Percentiles rank a stretch among this genome's conserved stretches.
Evolutionary conservation across 2,113 vertebrate genomes (phyloP).

Genomic region (Charina bottae): DNA sequence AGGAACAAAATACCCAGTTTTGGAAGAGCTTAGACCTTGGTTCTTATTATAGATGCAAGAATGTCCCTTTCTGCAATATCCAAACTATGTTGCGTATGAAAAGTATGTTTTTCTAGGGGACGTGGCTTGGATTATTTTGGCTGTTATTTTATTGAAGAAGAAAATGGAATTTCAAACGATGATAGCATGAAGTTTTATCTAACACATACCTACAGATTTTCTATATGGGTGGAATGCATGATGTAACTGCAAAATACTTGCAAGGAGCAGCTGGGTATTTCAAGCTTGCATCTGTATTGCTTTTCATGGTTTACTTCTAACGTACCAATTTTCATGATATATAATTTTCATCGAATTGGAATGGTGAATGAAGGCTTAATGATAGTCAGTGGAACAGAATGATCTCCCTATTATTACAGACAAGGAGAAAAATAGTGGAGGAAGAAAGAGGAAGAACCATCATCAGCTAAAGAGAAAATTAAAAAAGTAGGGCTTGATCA

Average conservation of each 20-base stretch:
- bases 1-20: neutral
- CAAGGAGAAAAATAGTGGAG: neutral
- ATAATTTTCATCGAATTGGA: conserved; percentile 54
- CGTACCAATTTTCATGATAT: conserved; percentile 43
- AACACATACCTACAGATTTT: neutral
- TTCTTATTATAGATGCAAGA: neutral
- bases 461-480: neutral
- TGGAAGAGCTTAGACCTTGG: neutral
- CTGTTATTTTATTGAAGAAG: neutral
- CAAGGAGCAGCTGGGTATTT: conserved; percentile 44
- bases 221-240: conserved; percentile 4
- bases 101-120: neutral
- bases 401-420: neutral
- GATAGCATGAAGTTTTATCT: neutral
- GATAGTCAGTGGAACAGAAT: neutral
- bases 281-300: neutral
- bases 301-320: conserved; percentile 40
- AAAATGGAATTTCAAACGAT: neutral
- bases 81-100: neutral
- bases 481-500: neutral
- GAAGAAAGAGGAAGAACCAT: neutral
- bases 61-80: neutral
- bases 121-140: neutral
- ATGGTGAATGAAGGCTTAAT: conserved; percentile 32
- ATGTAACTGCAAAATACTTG: conserved; percentile 36